Base-by-base conservation (phyloP, 1,140 invertebrate species). In the Dinoponera quadriceps region DNA sequence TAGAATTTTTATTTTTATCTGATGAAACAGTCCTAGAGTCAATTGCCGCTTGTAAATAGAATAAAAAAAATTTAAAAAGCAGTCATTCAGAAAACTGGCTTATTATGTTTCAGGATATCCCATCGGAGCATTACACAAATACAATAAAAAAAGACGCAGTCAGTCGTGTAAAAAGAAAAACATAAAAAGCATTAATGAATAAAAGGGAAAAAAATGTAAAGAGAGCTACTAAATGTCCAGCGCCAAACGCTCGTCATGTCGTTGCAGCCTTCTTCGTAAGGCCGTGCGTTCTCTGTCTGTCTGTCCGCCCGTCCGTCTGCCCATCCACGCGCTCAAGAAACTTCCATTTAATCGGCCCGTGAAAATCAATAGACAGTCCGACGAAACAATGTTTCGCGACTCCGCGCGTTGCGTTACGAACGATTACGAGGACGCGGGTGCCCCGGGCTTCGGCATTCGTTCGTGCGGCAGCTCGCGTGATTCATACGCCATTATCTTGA, bases 321-420 rank as follows among this genome's bases (percentile, higher is more conserved):
- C 5, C 20, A 18, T 2, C 20, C 49, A 49, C 22, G 18, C 57
- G 59, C 14, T 63, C 59, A 59, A 65, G 65, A 33, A 78, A 80
- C 63, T 80, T 71, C 54, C 65, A 80, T 71, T 71, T 71, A 80
- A 80, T 80, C 75, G 55, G 22, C 18, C 51, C 51, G 25, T 14
- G 51, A 80, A 80, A 80, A 80, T 80, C 75, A 48, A 80, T 80
- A 80, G 65, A n/a, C 49, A 57, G 29, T n/a, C 59, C n/a, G 16
- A 62, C 27, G 44, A 77, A 54, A 66, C 48, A 38, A 66, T 69
- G 75, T 69, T 80, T 80, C 63, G 62, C 75, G 75, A 54, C 51
- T 71, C 29, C 0, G 38, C 38, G 9, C 16, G 14, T 29, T 44
- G 22, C 22, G 29, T 44, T 57, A 44, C 51, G 14, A 69, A 22